Evolutionary conservation across 2,888 invertebrate species (phyloP).

Genomic region (Eulithis testata): DNA sequence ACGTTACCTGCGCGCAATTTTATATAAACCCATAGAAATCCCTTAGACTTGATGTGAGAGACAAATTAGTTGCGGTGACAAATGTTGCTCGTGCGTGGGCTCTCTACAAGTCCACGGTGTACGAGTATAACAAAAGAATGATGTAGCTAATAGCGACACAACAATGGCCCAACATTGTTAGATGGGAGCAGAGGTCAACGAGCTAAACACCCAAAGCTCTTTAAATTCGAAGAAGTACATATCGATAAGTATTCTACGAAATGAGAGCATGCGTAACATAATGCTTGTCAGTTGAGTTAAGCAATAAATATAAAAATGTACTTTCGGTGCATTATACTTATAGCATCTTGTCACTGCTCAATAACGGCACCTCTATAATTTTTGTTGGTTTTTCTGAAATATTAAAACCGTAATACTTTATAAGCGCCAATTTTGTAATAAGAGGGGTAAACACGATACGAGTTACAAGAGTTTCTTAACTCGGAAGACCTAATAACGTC

Average conservation of each 20-base stretch:
- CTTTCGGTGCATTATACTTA: conserved; percentile 35
- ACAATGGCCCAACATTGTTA: not conserved
- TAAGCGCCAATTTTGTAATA: conserved; percentile 18
- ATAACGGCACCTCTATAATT: conserved; percentile 56
- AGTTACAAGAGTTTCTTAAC: not conserved
- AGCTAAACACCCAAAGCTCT: not conserved
- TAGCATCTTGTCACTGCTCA: conserved; percentile 49
- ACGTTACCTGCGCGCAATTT: too few species aligned
- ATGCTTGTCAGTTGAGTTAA: conserved; percentile 40
- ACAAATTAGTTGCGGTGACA: too few species aligned
- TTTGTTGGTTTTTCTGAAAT: conserved; percentile 64
- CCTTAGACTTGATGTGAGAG: too few species aligned
- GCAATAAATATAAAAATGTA: conserved; percentile 29
- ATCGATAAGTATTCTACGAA: conserved; percentile 21
- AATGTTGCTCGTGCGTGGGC: too few species aligned
- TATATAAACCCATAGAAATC: too few species aligned
- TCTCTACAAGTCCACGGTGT: not conserved
- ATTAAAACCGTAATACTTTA: conserved; percentile 47
- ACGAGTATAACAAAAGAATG: not conserved
- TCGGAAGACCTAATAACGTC: not conserved
- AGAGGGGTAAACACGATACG: conserved; percentile 30
- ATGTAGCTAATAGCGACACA: not conserved
- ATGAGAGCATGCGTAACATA: conserved; percentile 14
- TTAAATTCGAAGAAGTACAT: conserved; percentile 11
- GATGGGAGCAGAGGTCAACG: not conserved